Evolutionary conservation across 2,888 invertebrate species (phyloP).

Genomic region (Miltochrista miniata): DNA sequence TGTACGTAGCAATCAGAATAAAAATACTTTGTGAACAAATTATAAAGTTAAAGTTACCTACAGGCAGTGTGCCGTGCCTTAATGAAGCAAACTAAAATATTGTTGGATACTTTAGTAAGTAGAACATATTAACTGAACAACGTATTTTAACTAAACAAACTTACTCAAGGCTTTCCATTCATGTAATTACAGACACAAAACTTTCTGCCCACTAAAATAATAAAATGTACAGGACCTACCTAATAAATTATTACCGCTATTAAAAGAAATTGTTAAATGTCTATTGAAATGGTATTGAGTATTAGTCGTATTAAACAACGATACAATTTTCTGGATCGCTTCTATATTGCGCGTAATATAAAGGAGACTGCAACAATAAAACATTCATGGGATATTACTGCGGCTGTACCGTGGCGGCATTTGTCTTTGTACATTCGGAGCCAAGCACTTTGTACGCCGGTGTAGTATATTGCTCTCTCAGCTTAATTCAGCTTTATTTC

Average conservation of each 20-base stretch:
- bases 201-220: too few species aligned
- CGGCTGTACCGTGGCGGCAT: conserved; percentile 15
- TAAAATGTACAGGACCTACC: too few species aligned
- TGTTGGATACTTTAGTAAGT: background rate
- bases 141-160: too few species aligned
- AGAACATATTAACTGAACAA: too few species aligned
- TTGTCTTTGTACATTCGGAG: conserved; percentile 14
- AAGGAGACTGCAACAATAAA: conserved; percentile 21
- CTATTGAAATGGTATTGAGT: too few species aligned
- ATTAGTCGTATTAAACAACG: too few species aligned
- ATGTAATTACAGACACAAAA: too few species aligned
- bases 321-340: background rate
- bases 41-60: background rate
- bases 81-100: background rate
- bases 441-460: conserved; percentile 1
- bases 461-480: conserved; percentile 4
- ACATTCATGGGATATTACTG: conserved; percentile 25
- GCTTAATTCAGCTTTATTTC: conserved; percentile 3
- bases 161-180: too few species aligned
- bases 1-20: conserved; percentile 25
- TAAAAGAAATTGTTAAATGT: too few species aligned
- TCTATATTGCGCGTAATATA: conserved; percentile 4
- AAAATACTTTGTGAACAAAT: conserved; percentile 27
- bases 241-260: too few species aligned
- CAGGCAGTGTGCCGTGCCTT: background rate